phyloP scores from a whole-genome alignment of 1,140 invertebrate genomes.

The Bradynema listronoti region DNA sequence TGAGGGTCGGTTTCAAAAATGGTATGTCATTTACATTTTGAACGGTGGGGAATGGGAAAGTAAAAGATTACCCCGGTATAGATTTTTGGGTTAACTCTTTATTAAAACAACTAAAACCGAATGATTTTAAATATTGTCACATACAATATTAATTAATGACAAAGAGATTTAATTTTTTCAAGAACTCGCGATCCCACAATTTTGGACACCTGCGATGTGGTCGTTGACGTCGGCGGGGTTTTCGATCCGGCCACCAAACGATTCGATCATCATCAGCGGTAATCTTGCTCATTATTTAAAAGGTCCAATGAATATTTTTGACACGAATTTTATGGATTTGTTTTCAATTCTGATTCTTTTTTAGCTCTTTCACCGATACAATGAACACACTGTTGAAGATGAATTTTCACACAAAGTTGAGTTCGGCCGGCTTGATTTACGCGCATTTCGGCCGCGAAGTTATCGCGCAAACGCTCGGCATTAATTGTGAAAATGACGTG shows the following conservation, averaged over 20 bases:
- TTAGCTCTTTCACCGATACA: slow-evolving; percentile 67
- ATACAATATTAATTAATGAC: too few relatives aligned
- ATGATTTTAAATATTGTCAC: too few relatives aligned
- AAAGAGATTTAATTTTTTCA: too few relatives aligned
- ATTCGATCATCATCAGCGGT: slow-evolving; percentile 91
- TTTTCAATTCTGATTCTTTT: slow-evolving; percentile 27
- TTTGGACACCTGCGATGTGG: slow-evolving; percentile 79
- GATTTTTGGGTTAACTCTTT: too few relatives aligned
- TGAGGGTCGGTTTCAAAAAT: too few relatives aligned
- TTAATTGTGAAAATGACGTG: slow-evolving; percentile 49
- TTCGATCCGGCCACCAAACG: slow-evolving; percentile 72
- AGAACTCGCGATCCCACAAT: slow-evolving; percentile 66
- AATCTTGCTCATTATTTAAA: slow-evolving; percentile 31
- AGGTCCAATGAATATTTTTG: background rate
- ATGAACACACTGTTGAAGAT: slow-evolving; percentile 62
- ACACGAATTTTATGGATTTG: slow-evolving; percentile 4
- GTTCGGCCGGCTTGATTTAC: slow-evolving; percentile 89
- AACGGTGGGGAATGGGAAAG: too few relatives aligned
- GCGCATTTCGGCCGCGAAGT: slow-evolving; percentile 79
- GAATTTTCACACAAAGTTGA: slow-evolving; percentile 68
- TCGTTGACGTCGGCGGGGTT: slow-evolving; percentile 87
- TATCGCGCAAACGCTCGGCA: slow-evolving; percentile 59
- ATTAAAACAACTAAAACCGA: too few relatives aligned
- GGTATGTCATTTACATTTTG: too few relatives aligned
- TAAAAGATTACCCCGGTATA: too few relatives aligned